phyloP scores from a whole-genome alignment of 2,888 invertebrate species.

The Apamea epomidion region DNA sequence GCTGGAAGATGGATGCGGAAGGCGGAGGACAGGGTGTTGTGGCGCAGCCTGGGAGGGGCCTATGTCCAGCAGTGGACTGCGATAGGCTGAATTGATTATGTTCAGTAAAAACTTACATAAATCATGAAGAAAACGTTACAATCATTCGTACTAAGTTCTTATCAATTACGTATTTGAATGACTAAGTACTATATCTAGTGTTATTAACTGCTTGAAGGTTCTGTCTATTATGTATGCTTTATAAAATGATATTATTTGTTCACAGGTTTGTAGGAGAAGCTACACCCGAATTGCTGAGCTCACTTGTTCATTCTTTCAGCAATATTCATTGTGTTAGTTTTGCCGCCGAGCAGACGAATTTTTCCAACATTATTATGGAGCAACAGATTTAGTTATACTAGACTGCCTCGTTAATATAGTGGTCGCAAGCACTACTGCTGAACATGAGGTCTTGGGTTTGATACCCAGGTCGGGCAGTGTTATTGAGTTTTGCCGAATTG shows the following conservation, averaged over 20 bases:
- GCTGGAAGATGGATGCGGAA: too few relatives aligned
- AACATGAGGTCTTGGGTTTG: background rate
- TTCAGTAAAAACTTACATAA: slow-evolving; percentile 7
- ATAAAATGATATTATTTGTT: slow-evolving; percentile 14
- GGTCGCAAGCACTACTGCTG: background rate
- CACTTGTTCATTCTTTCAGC: background rate
- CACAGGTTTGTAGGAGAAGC: background rate
- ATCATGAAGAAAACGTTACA: slow-evolving; percentile 24
- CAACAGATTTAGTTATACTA: background rate
- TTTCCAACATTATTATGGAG: background rate
- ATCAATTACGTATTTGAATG: slow-evolving; percentile 36
- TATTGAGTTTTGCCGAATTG: too few relatives aligned
- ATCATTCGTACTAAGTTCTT: slow-evolving; percentile 42
- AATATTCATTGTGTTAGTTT: background rate
- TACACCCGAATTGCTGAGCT: background rate
- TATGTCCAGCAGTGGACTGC: too few relatives aligned
- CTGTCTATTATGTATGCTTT: slow-evolving; percentile 10
- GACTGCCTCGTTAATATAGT: background rate
- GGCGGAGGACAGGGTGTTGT: too few relatives aligned
- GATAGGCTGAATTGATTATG: too few relatives aligned
- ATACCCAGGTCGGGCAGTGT: background rate
- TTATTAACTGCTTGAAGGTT: slow-evolving; percentile 32
- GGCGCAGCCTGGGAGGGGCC: too few relatives aligned
- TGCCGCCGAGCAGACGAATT: background rate
- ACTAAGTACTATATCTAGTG: slow-evolving; percentile 8